phyloP scores from a whole-genome alignment of 2,888 invertebrate species.

The Macroteleia sp. region DNA sequence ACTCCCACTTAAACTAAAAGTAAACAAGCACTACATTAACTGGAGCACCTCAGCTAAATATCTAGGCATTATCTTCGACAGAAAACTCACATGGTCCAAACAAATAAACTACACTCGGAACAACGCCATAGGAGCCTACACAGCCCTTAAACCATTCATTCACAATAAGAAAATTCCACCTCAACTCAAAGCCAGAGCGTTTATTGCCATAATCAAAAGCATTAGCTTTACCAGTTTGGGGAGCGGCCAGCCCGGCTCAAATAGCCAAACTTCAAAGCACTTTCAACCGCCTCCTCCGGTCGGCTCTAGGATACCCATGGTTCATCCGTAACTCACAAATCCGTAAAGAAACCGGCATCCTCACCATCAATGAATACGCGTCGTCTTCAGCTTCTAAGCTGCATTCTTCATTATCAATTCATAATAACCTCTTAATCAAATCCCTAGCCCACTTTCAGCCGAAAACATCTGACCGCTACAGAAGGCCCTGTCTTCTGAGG shows the following conservation, averaged over 20 bases:
- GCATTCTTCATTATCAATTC: too few relatives aligned
- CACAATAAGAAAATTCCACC: too few relatives aligned
- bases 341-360: background rate
- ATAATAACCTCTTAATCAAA: too few relatives aligned
- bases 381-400: too few relatives aligned
- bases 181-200: slow-evolving; percentile 22
- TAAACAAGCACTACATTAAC: slow-evolving; percentile 7
- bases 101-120: slow-evolving; percentile 2
- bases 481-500: too few relatives aligned
- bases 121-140: slow-evolving; percentile 8
- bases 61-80: slow-evolving; percentile 18
- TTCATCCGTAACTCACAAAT: slow-evolving; percentile 29
- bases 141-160: background rate
- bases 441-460: too few relatives aligned
- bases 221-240: slow-evolving; percentile 29
- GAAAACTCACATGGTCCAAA: slow-evolving; percentile 16
- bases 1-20: background rate
- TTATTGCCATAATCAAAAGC: slow-evolving; percentile 43
- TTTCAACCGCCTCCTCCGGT: background rate
- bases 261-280: background rate
- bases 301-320: slow-evolving; percentile 1
- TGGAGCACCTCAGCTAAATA: slow-evolving; percentile 35
- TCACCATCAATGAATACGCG: too few relatives aligned
- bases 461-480: too few relatives aligned
- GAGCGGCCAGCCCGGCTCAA: background rate